Evolutionary conservation across 2,888 invertebrate genomes (phyloP).

Genomic region (Tenthredo livida): DNA sequence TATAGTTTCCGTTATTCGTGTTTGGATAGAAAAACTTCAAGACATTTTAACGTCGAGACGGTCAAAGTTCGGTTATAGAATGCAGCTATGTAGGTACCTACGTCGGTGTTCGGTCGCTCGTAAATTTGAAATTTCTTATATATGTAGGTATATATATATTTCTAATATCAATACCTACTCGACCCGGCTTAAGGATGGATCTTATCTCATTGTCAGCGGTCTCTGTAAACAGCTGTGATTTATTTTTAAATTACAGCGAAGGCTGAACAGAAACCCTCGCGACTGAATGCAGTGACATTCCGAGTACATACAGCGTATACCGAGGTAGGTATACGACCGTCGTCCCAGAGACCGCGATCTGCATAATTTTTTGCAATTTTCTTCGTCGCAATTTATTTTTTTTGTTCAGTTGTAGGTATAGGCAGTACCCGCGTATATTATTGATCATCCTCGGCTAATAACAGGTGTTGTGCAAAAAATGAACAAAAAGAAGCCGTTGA

Average conservation of each 20-base stretch:
- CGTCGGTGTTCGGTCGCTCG: too few species aligned
- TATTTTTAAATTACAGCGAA: conserved; percentile 30
- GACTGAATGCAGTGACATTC: not conserved
- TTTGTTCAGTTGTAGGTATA: not conserved
- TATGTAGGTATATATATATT: too few species aligned
- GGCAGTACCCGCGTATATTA: not conserved
- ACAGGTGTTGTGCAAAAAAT: not conserved
- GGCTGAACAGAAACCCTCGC: not conserved
- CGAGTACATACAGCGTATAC: not conserved
- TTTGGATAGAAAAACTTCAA: not conserved
- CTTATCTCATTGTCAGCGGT: conserved; percentile 10
- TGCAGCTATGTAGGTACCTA: not conserved
- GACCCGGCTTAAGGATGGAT: not conserved
- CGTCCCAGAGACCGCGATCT: not conserved
- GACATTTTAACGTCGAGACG: not conserved
- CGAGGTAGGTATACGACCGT: not conserved
- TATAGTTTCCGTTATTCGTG: not conserved
- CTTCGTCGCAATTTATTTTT: not conserved
- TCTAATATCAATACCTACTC: not conserved
- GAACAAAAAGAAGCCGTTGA: not conserved
- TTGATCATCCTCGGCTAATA: not conserved
- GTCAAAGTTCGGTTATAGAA: not conserved
- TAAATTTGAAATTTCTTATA: too few species aligned
- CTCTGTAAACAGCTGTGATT: conserved; percentile 15
- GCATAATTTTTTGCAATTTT: not conserved